These are phyloP conservation scores for Trissonchulus sp. DNA, from an alignment of 2,888 invertebrate species.

Conservation along the genomic window DNA sequence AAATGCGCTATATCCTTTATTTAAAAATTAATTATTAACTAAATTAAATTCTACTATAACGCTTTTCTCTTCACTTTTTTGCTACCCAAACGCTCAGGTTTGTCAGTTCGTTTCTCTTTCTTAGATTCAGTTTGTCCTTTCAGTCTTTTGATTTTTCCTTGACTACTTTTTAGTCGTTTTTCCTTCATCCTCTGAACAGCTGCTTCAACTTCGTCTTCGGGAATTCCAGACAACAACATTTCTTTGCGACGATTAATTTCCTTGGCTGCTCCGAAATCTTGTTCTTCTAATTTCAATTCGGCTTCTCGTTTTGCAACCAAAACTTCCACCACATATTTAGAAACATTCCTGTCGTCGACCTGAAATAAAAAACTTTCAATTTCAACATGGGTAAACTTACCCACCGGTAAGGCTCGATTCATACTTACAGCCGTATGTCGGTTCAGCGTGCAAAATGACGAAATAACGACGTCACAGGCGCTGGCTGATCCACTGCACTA, in stretches of 20 bases:
- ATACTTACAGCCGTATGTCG: too few relatives aligned
- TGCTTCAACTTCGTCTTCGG: constrained; percentile 27
- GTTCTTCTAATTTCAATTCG: constrained; percentile 80
- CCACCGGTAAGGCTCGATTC: too few relatives aligned
- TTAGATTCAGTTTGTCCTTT: constrained; percentile 11
- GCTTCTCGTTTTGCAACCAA: constrained; percentile 85
- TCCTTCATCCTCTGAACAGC: constrained; percentile 21
- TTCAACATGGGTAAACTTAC: too few relatives aligned
- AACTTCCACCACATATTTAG: constrained; percentile 83
- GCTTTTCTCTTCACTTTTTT: too few relatives aligned
- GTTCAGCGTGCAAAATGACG: too few relatives aligned
- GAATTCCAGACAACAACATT: constrained; percentile 70
- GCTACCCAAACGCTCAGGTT: too few relatives aligned
- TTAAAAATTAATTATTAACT: too few relatives aligned
- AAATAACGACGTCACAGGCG: too few relatives aligned
- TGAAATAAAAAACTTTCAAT: constrained; percentile 21
- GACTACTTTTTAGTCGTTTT: constrained; percentile 7
- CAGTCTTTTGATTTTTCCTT: constrained; percentile 10
- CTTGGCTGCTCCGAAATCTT: constrained; percentile 79
- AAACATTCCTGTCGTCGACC: constrained; percentile 70
- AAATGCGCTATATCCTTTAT: too few relatives aligned
- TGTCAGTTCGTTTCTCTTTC: too few relatives aligned
- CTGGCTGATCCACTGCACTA: too few relatives aligned
- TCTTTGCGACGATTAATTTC: constrained; percentile 78
- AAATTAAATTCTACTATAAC: too few relatives aligned